These are phyloP conservation scores for Macaria liturata DNA, from an alignment of 2,888 invertebrate genomes.

Conservation along the genomic window DNA sequence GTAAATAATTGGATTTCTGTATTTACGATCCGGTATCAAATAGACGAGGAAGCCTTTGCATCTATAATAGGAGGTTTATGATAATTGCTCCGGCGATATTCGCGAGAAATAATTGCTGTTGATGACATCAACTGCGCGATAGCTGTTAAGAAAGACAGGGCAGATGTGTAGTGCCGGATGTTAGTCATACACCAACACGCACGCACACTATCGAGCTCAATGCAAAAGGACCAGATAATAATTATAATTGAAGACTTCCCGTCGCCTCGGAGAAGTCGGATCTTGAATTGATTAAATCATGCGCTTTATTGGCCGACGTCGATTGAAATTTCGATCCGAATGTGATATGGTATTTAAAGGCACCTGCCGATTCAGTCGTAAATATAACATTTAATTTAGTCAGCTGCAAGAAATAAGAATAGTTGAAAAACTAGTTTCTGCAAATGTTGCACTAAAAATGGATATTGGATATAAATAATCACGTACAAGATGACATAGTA, in stretches of 20 bases:
- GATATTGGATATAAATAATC: neutral
- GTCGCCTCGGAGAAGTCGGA: slow-evolving; percentile 50
- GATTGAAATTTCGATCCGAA: slow-evolving; percentile 29
- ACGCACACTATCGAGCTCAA: slow-evolving; percentile 42
- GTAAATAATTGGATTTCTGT: slow-evolving; percentile 47
- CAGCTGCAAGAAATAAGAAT: slow-evolving; percentile 1
- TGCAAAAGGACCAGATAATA: slow-evolving; percentile 61
- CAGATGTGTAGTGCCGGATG: slow-evolving; percentile 75
- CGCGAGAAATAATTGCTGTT: slow-evolving; percentile 34
- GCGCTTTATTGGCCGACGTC: slow-evolving; percentile 36
- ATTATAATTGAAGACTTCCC: slow-evolving; percentile 79
- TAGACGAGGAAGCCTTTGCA: slow-evolving; percentile 35
- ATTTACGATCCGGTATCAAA: slow-evolving; percentile 37
- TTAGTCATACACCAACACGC: slow-evolving; percentile 65
- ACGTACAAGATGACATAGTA: neutral
- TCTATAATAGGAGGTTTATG: slow-evolving; percentile 35
- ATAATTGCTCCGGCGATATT: slow-evolving; percentile 34
- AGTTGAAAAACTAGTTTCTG: slow-evolving; percentile 15
- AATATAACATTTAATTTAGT: slow-evolving; percentile 1
- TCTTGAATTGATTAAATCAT: slow-evolving; percentile 54
- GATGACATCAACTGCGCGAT: slow-evolving; percentile 35
- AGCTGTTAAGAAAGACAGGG: slow-evolving; percentile 46
- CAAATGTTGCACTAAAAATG: slow-evolving; percentile 16
- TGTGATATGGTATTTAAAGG: slow-evolving; percentile 15
- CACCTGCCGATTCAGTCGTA: slow-evolving; percentile 5